These are phyloP conservation scores for Strigamia crassipes DNA, from an alignment of 2,888 invertebrate genomes.

Conservation along the genomic window DNA sequence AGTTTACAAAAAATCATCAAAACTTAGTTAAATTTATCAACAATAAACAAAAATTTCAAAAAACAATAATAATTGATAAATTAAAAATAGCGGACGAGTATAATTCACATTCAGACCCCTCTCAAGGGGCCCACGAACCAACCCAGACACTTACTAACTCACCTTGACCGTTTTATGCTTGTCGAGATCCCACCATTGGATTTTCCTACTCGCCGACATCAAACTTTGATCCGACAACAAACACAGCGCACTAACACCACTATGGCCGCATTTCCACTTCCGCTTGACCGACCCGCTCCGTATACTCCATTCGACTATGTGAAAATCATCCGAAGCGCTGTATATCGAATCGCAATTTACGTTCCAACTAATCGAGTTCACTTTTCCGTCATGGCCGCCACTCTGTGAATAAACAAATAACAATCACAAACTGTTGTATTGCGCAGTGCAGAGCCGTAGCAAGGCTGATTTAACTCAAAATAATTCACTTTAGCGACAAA, in stretches of 20 bases:
- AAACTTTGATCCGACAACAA: conserved; percentile 61
- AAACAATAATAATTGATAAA: too few relatives aligned
- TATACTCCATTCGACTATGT: conserved; percentile 59
- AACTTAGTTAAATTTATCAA: too few relatives aligned
- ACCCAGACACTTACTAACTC: background rate
- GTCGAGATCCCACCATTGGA: conserved; percentile 69
- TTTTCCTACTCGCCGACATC: conserved; percentile 60
- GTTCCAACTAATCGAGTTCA: conserved; percentile 68
- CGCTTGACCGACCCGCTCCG: conserved; percentile 71
- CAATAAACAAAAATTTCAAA: too few relatives aligned
- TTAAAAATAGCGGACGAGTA: too few relatives aligned
- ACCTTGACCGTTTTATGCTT: conserved; percentile 64
- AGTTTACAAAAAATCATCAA: too few relatives aligned
- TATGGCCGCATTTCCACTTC: conserved; percentile 48
- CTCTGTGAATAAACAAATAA: background rate
- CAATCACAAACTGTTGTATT: too few relatives aligned
- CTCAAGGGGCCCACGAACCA: background rate
- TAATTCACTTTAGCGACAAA: too few relatives aligned
- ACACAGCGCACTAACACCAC: conserved; percentile 63
- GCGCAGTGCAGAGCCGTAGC: too few relatives aligned
- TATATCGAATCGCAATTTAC: conserved; percentile 61
- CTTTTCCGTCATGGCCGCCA: conserved; percentile 48
- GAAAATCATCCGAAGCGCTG: conserved; percentile 65
- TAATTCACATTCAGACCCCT: too few relatives aligned
- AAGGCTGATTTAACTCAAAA: too few relatives aligned